Percentiles rank a stretch among this genome's conserved stretches.
Conservation (phyloP, 2,797 vertebrate genomes). For the Margarornis squamiger region DNA sequence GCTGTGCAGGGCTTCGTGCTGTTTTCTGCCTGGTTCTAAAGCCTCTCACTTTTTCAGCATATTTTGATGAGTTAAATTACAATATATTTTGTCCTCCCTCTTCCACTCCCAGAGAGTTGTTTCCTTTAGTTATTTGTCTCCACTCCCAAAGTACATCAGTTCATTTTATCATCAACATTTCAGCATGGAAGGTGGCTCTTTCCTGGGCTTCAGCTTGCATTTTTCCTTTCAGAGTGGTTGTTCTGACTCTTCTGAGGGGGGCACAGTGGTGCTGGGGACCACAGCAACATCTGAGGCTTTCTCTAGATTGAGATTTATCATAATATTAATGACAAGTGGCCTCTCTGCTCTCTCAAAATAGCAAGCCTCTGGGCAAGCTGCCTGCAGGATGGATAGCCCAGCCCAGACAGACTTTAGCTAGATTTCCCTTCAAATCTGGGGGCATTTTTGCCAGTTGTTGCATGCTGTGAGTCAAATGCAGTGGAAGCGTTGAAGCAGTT, state of each 20-base stretch:
- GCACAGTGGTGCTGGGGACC: not conserved
- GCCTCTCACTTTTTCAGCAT: not conserved
- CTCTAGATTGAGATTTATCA: not conserved
- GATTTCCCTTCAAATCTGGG: not conserved
- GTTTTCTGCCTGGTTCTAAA: not conserved
- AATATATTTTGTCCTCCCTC: not conserved
- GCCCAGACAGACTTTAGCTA: not conserved
- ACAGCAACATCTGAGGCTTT: not conserved
- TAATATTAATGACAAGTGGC: slow-evolving; percentile 26
- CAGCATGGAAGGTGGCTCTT: not conserved
- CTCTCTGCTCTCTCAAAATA: slow-evolving; percentile 34
- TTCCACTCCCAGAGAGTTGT: not conserved
- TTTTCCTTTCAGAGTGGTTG: not conserved
- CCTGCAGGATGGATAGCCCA: slow-evolving; percentile 53
- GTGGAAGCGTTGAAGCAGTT: not conserved
- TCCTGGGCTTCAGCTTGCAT: not conserved
- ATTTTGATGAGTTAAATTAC: not conserved
- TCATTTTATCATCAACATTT: not conserved
- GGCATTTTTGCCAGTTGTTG: slow-evolving; percentile 33
- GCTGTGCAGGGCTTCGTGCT: not conserved
- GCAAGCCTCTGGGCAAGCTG: slow-evolving; percentile 19
- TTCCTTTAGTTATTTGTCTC: not conserved
- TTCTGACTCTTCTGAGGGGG: not conserved
- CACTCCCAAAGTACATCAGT: not conserved
- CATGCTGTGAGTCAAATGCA: slow-evolving; percentile 16